Evolutionary conservation across 2,888 invertebrate species (phyloP), one percentile per base, ranked within the genome.

Genomic region (Acanthosepion esculentum): DNA sequence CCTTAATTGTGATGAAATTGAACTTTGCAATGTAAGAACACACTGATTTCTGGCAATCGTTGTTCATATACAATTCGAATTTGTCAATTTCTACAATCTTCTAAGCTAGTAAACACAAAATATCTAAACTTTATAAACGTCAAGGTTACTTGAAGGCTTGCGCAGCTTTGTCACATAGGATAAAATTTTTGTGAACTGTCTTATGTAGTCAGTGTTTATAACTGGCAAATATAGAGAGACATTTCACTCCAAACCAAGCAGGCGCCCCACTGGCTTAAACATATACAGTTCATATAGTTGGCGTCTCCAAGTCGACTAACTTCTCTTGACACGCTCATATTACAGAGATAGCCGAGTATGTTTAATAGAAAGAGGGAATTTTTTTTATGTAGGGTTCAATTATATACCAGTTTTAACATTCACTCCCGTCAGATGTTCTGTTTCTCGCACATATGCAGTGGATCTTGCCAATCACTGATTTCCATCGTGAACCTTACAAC

Each of bases 291-390:
- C 78, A 78, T 33, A n/a, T 29, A 78, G n/a, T n/a, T 78, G 78
- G n/a, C n/a, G 78, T 78, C n/a, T 78, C n/a, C 23, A 23, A 18
- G 78, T 78, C 78, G 33, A 78, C 78, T 78, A 12, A 78, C n/a
- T 12, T 78, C 33, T 78, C n/a, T 15, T 78, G 78, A 78, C 78
- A 78, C 78, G n/a, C 78, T 78, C 78, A 78, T 78, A 33, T 78
- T 78, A 78, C 78, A 78, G 33, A 78, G 78, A 78, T 78, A 78
- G n/a, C n/a, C 78, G 78, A n/a, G 78, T n/a, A 78, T n/a, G n/a
- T 78, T 78, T 78, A 78, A 78, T 33, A n/a, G n/a, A 33, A 78
- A 78, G 4, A 23, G 78, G 64, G 41, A 41, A 29, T n/a, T 78
- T 78, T 78, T 78, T 78, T 78, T 78, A 78, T 15, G 33, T 1